Evolutionary conservation across 2,113 vertebrate species (phyloP).

Genomic region (Leucoraja erinaceus): DNA sequence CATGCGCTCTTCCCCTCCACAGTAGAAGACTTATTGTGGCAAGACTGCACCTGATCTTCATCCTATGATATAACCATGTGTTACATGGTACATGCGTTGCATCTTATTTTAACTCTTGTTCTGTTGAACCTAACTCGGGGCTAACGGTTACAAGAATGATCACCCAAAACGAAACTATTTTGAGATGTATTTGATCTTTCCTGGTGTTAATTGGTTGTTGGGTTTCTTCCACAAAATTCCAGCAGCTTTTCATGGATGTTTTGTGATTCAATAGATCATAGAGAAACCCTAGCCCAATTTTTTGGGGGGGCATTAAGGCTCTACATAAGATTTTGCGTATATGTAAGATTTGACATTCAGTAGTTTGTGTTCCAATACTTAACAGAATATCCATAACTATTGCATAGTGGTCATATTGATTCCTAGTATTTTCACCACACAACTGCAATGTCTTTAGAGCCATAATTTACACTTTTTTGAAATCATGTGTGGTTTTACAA

Average conservation of each 20-base stretch:
- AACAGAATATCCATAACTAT: neutral
- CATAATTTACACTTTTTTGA: neutral
- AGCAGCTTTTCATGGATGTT: neutral
- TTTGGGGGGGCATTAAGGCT: neutral
- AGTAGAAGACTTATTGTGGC: neutral
- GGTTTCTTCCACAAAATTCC: neutral
- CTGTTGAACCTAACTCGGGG: neutral
- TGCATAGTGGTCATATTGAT: neutral
- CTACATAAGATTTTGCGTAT: neutral
- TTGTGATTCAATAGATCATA: neutral
- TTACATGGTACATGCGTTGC: neutral
- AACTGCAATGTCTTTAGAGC: neutral
- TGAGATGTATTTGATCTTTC: neutral
- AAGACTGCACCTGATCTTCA: neutral
- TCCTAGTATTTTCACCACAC: neutral
- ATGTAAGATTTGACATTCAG: neutral
- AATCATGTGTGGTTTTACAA: neutral
- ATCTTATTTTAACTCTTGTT: neutral
- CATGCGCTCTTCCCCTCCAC: neutral
- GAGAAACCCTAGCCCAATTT: neutral
- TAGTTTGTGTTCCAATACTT: no score
- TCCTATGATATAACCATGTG: neutral
- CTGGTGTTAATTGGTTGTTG: neutral
- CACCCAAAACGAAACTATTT: neutral
- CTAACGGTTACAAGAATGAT: neutral